Percentiles rank a stretch among this genome's conserved stretches.
phyloP scores from a whole-genome alignment of 2,888 invertebrate genomes.

The Germaria angustata region DNA sequence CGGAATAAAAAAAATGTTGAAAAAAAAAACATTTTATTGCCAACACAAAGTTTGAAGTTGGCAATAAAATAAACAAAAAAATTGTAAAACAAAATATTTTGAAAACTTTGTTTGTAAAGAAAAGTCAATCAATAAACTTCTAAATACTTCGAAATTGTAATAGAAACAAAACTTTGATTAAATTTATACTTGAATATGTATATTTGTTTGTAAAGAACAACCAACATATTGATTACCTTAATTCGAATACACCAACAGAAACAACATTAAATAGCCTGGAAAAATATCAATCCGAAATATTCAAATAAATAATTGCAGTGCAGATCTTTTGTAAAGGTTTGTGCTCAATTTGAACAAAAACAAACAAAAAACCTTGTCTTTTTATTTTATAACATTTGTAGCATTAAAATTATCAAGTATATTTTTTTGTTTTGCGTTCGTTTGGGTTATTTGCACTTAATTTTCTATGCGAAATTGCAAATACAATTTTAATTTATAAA shows the following conservation, averaged over 20 bases:
- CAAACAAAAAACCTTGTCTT: conserved; percentile 53
- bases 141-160: conserved; percentile 23
- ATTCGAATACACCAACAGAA: conserved; percentile 41
- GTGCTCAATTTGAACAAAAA: conserved; percentile 61
- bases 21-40: conserved; percentile 56
- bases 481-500: too few relatives aligned
- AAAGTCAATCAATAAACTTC: not conserved
- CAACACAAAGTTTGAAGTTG: conserved; percentile 31
- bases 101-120: not conserved
- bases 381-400: conserved; percentile 39
- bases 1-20: conserved; percentile 19
- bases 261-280: conserved; percentile 45
- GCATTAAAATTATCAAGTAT: not conserved
- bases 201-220: not conserved
- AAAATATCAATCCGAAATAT: conserved; percentile 50
- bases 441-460: not conserved
- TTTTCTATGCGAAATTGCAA: too few relatives aligned
- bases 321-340: conserved; percentile 66
- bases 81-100: conserved; percentile 62
- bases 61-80: conserved; percentile 68
- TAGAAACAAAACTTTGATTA: conserved; percentile 20
- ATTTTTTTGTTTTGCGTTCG: not conserved
- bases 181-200: conserved; percentile 18
- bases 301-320: conserved; percentile 62
- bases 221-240: conserved; percentile 24